These are phyloP conservation scores for Lagocephalus sceleratus DNA, from an alignment of 2,797 vertebrate species.

Conservation along the genomic window DNA sequence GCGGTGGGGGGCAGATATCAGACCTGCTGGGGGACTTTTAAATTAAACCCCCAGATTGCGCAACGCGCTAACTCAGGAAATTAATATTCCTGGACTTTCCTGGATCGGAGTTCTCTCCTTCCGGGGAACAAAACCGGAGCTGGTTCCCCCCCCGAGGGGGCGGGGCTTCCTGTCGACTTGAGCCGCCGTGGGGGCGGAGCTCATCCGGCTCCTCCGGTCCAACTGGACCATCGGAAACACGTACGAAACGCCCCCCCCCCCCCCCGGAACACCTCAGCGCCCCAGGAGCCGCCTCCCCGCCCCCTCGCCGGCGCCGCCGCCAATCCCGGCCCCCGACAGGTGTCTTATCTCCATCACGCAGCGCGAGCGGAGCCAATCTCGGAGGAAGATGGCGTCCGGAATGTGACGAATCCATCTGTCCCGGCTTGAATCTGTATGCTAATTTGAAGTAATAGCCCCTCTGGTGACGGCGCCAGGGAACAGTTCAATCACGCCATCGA, in stretches of 20 bases:
- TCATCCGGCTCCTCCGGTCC: too few relatives aligned
- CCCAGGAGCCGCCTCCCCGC: constrained; percentile 64
- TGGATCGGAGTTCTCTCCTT: constrained; percentile 41
- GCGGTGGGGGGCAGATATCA: too few relatives aligned
- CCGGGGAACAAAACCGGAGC: constrained; percentile 55
- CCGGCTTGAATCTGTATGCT: constrained; percentile 86
- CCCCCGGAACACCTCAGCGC: constrained; percentile 71
- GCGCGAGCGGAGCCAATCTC: constrained; percentile 79
- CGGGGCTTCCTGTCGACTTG: too few relatives aligned
- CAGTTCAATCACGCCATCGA: constrained; percentile 83
- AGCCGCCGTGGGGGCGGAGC: too few relatives aligned
- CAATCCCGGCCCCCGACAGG: constrained; percentile 71
- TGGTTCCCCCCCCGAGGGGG: too few relatives aligned
- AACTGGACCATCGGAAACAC: too few relatives aligned
- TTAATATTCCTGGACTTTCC: constrained; percentile 66
- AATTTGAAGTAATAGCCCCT: constrained; percentile 87
- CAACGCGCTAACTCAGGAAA: constrained; percentile 66
- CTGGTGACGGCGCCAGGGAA: constrained; percentile 82
- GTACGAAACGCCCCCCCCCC: neutral
- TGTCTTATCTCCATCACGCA: constrained; percentile 82
- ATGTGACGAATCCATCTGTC: constrained; percentile 88
- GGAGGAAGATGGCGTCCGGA: constrained; percentile 78
- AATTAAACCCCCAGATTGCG: constrained; percentile 61
- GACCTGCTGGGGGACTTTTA: constrained; percentile 59
- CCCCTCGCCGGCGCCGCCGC: constrained; percentile 43